These are phyloP conservation scores for Pterocles burchelli DNA, from an alignment of 2,113 vertebrate species.

Conservation along the genomic window DNA sequence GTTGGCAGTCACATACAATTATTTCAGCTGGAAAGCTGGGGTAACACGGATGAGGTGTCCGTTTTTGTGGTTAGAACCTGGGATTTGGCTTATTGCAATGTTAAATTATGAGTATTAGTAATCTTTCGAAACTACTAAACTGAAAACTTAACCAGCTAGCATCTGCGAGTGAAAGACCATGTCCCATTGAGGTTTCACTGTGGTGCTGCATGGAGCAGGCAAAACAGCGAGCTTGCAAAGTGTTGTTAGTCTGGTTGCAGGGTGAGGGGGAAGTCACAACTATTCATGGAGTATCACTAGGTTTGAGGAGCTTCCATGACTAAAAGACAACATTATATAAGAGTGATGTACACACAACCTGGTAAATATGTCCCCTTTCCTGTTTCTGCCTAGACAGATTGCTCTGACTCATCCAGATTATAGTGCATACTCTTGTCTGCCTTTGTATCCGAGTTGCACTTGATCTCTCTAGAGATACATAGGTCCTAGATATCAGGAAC, in stretches of 20 bases:
- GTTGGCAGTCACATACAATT: constrained; percentile 13
- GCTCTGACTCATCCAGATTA: background rate
- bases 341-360: background rate
- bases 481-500: background rate
- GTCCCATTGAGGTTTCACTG: background rate
- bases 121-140: background rate
- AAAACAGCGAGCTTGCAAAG: background rate
- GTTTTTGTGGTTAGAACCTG: constrained; percentile 51
- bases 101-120: background rate
- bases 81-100: background rate
- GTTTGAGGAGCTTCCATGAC: background rate
- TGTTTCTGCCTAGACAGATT: background rate
- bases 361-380: background rate
- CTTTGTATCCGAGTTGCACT: background rate
- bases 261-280: background rate
- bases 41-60: background rate
- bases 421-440: background rate
- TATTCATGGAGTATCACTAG: background rate
- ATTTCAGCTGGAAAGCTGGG: constrained; percentile 30
- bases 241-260: background rate
- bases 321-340: background rate
- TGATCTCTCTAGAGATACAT: background rate
- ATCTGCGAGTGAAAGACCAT: background rate
- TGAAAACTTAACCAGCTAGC: constrained; percentile 1
- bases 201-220: background rate